Evolutionary conservation across 2,888 invertebrate species (phyloP).

Genomic region (Troides aeacus): DNA sequence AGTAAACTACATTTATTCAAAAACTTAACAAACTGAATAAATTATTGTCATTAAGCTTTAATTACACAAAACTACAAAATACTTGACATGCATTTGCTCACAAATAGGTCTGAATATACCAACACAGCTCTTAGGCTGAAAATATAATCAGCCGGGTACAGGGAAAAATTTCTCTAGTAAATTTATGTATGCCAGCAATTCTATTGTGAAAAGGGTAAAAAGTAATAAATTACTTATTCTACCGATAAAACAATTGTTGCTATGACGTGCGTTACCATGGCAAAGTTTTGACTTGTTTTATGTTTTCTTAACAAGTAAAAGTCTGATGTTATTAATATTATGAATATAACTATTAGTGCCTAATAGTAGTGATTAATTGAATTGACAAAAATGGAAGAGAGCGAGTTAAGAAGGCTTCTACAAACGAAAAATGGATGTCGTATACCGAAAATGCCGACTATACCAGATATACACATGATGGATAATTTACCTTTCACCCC

Average conservation of each 20-base stretch:
- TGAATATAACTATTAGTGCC: not conserved
- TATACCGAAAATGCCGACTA: conserved; percentile 61
- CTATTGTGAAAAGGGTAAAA: not conserved
- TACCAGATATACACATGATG: conserved; percentile 64
- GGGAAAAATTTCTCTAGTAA: no score
- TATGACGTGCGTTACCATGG: conserved; percentile 11
- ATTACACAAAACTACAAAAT: no score
- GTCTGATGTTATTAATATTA: not conserved
- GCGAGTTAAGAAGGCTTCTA: conserved; percentile 65
- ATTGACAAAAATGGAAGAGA: conserved; percentile 57
- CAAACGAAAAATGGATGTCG: conserved; percentile 71
- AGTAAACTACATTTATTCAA: no score
- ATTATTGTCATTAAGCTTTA: no score
- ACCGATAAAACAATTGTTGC: conserved; percentile 16
- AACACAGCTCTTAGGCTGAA: no score
- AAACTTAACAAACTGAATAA: no score
- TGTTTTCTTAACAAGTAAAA: conserved; percentile 5
- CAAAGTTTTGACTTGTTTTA: conserved; percentile 1
- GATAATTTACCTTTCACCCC: conserved; percentile 65
- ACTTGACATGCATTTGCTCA: no score
- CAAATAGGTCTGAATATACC: no score
- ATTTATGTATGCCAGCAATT: not conserved
- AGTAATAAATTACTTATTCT: conserved; percentile 2
- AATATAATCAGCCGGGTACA: no score
- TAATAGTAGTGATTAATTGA: not conserved